phyloP scores from a whole-genome alignment of 2,113 vertebrate genomes.

The Muscicapa adusta region DNA sequence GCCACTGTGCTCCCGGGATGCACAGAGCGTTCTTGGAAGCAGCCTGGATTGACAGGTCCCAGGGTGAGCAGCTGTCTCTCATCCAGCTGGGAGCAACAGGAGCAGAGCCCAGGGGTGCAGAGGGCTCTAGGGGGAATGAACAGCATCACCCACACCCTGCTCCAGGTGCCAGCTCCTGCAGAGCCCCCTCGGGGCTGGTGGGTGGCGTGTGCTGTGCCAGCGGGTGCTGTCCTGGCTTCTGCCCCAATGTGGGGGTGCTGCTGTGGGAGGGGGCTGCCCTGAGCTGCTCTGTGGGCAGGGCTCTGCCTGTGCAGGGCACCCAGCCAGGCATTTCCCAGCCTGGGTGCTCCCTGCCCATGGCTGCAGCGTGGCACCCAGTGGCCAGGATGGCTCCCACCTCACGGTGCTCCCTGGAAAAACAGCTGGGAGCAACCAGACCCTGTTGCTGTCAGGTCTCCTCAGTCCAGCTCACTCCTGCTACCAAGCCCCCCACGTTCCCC shows the following conservation, averaged over 20 bases:
- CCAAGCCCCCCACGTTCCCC: rapidly evolving
- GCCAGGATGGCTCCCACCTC: rapidly evolving
- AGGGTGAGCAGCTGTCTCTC: background rate
- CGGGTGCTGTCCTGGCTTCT: background rate
- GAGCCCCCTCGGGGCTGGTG: rapidly evolving
- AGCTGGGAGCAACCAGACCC: background rate
- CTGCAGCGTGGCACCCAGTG: rapidly evolving
- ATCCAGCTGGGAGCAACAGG: background rate
- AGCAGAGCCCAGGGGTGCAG: background rate
- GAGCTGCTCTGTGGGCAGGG: background rate
- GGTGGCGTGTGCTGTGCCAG: rapidly evolving
- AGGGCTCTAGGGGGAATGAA: background rate
- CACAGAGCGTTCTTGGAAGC: background rate
- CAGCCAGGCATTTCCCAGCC: background rate
- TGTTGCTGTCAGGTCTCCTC: background rate
- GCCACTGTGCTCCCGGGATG: background rate
- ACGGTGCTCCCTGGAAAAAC: background rate
- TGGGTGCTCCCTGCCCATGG: rapidly evolving
- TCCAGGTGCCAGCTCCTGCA: rapidly evolving
- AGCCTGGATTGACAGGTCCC: background rate
- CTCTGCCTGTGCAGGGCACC: background rate
- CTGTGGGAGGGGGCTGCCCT: background rate
- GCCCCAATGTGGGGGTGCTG: background rate
- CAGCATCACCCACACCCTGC: rapidly evolving
- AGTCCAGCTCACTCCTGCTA: background rate